These are phyloP conservation scores for Etheostoma perlongum DNA, from an alignment of 2,797 vertebrate genomes.

Conservation along the genomic window DNA sequence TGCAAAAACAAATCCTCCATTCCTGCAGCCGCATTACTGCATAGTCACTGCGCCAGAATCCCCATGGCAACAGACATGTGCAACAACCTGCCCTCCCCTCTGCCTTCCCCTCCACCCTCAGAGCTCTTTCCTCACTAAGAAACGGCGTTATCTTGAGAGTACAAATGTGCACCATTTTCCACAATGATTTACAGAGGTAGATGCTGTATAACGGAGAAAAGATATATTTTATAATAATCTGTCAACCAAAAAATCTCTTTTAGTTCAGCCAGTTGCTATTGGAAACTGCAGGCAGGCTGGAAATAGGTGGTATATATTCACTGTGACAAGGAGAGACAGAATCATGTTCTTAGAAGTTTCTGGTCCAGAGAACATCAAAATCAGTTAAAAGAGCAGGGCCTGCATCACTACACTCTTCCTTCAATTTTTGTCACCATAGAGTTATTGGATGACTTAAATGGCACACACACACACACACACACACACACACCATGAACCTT, in stretches of 20 bases:
- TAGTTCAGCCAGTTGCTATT: slow-evolving; percentile 80
- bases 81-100: slow-evolving; percentile 69
- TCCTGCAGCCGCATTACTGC: slow-evolving; percentile 80
- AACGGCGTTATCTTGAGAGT: slow-evolving; percentile 58
- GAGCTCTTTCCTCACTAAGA: slow-evolving; percentile 54
- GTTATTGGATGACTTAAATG: slow-evolving; percentile 30
- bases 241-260: slow-evolving; percentile 73
- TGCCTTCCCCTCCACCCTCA: slow-evolving; percentile 32
- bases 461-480: not conserved
- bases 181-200: slow-evolving; percentile 70
- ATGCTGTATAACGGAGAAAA: slow-evolving; percentile 61
- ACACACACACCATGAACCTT: not conserved
- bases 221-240: slow-evolving; percentile 78
- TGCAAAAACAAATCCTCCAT: slow-evolving; percentile 80
- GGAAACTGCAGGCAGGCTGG: slow-evolving; percentile 78
- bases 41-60: slow-evolving; percentile 85
- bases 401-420: slow-evolving; percentile 29
- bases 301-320: slow-evolving; percentile 70
- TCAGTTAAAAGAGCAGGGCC: slow-evolving; percentile 44
- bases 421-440: slow-evolving; percentile 38
- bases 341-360: slow-evolving; percentile 61
- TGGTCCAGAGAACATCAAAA: slow-evolving; percentile 60
- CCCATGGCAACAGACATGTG: slow-evolving; percentile 87
- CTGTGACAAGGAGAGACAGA: slow-evolving; percentile 63
- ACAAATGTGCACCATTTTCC: slow-evolving; percentile 72